These are phyloP conservation scores for Coregonus ussuriensis DNA, from an alignment of 2,797 vertebrate species.

Conservation along the genomic window DNA sequence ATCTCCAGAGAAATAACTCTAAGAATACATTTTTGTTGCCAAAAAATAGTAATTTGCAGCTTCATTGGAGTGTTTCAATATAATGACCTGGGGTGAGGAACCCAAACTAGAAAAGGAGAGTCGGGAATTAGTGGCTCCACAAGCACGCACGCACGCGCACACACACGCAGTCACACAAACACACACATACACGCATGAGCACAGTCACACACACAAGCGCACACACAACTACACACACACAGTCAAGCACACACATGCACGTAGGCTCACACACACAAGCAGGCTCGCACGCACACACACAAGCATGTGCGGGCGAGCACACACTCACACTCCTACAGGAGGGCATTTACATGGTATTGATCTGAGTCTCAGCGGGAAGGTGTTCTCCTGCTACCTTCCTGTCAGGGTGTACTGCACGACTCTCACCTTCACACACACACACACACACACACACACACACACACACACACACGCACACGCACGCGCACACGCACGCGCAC, in stretches of 20 bases:
- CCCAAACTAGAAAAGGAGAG: slow-evolving; percentile 26
- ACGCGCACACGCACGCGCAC: background rate
- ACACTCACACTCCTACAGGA: slow-evolving; percentile 29
- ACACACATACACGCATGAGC: background rate
- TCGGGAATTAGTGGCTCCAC: slow-evolving; percentile 46
- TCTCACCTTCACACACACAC: background rate
- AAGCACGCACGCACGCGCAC: background rate
- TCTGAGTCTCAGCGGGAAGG: slow-evolving; percentile 21
- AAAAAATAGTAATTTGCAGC: slow-evolving; percentile 69
- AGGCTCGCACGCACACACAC: slow-evolving; percentile 6
- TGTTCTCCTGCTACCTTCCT: slow-evolving; percentile 16
- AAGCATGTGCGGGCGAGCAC: slow-evolving; percentile 1
- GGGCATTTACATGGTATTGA: slow-evolving; percentile 25
- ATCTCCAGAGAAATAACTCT: slow-evolving; percentile 61
- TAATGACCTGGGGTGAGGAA: slow-evolving; percentile 68
- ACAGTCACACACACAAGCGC: background rate
- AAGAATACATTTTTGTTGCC: slow-evolving; percentile 59
- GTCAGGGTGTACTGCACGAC: slow-evolving; percentile 5
- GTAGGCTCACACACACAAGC: background rate
- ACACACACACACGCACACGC: background rate
- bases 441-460: background rate
- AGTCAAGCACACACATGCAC: background rate
- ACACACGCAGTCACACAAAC: background rate
- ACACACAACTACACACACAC: background rate
- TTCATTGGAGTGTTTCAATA: slow-evolving; percentile 70